Percentiles rank a stretch among this genome's conserved stretches.
These are phyloP conservation scores for Barypeithes pellucidus DNA, from an alignment of 2,888 invertebrate genomes.

Conservation along the genomic window DNA sequence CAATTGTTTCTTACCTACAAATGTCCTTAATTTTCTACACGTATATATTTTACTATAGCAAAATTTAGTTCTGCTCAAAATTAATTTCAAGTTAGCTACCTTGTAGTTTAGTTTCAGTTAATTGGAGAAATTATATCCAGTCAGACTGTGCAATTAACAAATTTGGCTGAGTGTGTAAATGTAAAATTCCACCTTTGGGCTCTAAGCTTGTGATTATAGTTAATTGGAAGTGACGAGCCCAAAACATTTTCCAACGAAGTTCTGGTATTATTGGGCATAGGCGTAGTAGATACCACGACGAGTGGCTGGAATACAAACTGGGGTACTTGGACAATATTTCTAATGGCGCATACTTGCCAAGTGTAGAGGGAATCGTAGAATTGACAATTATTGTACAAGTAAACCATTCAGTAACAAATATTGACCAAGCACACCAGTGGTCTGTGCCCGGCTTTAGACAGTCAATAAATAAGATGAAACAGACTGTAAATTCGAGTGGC, in stretches of 20 bases:
- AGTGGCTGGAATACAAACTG: too few relatives aligned
- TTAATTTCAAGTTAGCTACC: conserved; percentile 22
- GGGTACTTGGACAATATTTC: too few relatives aligned
- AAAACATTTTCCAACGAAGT: conserved; percentile 1
- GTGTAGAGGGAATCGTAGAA: too few relatives aligned
- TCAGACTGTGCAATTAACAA: conserved; percentile 21
- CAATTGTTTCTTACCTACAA: conserved; percentile 13
- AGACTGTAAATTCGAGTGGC: too few relatives aligned
- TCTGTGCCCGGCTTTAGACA: too few relatives aligned
- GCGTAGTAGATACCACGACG: too few relatives aligned
- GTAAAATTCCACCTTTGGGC: conserved; percentile 14
- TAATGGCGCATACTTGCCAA: too few relatives aligned
- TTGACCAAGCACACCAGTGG: too few relatives aligned
- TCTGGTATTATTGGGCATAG: background rate
- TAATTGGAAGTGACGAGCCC: conserved; percentile 6
- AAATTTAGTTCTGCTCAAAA: conserved; percentile 20
- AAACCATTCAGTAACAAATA: too few relatives aligned
- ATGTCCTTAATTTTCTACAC: conserved; percentile 28
- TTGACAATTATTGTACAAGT: too few relatives aligned
- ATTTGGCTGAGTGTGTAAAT: conserved; percentile 20
- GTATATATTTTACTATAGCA: conserved; percentile 20
- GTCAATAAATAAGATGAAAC: too few relatives aligned
- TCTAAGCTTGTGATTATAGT: conserved; percentile 13
- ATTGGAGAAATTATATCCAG: conserved; percentile 22
- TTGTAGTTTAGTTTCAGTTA: conserved; percentile 21